Evolutionary conservation across 1,140 invertebrate genomes (phyloP), one percentile per base, ranked within the genome.

Genomic region (Drosophila persimilis): DNA sequence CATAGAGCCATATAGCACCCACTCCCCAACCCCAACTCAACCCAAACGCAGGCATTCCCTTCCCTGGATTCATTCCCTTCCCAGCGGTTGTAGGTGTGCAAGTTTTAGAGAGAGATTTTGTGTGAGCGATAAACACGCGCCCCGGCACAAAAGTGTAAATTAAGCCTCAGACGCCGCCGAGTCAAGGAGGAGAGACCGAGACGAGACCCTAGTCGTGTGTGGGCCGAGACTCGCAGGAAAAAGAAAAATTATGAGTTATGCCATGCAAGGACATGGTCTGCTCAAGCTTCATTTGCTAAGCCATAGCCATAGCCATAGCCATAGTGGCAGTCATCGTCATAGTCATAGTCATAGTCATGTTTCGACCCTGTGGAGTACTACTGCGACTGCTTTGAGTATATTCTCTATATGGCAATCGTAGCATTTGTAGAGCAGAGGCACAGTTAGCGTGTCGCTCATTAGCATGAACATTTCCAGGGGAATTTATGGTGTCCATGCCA

Each of bases 391-490:
- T 13, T 2, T 2, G n/a, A 11, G 1, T 5, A 13, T 17, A 24
- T 48, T 48, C 11, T 48, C 13, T 48, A 47, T 66, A 55, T 35
- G 55, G 17, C n/a, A 43, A 11, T 26, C 20, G 39, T 43, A 43
- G 54, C 72, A 88, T 81, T 86, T 85, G 60, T 88, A 81, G 73
- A 81, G 70, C 73, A 81, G 80, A 86, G 80, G 77, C 81, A 80
- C 77, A 85, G 81, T 81, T 85, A 88, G 83, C 81, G 83, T 88
- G 83, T 62, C 67, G 83, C 83, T 88, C 83, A 88, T 88, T 88
- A 88, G 84, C 83, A 89, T 89, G 83, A 81, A 75, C 58, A 77
- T 86, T 70, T 86, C 76, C 70, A 75, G 72, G 55, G 59, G 83
- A 88, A 86, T 88, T 86, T 86, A 86, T 86, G 81, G 74, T 63